phyloP scores from a whole-genome alignment of 2,113 vertebrate species.

The Hippopotamus amphibius region DNA sequence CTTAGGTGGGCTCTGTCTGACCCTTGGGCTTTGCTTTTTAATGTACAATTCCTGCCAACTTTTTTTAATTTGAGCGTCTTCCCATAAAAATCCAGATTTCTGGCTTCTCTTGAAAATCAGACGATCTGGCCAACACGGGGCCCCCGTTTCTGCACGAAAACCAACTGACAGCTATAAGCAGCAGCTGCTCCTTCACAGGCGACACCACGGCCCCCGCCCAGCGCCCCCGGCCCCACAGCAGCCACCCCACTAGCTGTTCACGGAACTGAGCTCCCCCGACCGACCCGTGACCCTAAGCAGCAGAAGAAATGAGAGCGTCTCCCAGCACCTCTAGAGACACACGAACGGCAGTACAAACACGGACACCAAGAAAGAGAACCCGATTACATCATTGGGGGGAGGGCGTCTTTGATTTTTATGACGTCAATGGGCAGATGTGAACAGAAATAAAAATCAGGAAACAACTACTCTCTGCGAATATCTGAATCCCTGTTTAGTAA shows the following conservation, averaged over 20 bases:
- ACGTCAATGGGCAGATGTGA: neutral
- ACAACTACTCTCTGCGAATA: neutral
- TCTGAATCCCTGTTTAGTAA: neutral
- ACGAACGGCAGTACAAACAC: neutral
- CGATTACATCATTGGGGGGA: neutral
- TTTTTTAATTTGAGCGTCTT: neutral
- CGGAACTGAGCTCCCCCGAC: neutral
- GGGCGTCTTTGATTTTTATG: neutral
- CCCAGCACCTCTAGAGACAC: neutral
- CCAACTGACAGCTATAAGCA: neutral
- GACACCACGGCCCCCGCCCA: neutral
- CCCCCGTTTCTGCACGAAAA: neutral
- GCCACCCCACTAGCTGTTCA: neutral
- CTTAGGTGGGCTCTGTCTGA: neutral
- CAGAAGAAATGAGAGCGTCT: neutral
- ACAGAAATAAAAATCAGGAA: slow-evolving; percentile 1
- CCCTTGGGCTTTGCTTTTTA: neutral
- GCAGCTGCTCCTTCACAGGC: neutral
- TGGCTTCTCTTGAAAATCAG: neutral
- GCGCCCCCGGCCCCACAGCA: neutral
- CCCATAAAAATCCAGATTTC: neutral
- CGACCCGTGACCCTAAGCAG: neutral
- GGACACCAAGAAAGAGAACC: neutral
- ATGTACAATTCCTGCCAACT: neutral
- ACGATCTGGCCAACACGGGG: neutral